Base-by-base conservation (phyloP, 2,888 invertebrate species). In the Agonopterix heracliana region DNA sequence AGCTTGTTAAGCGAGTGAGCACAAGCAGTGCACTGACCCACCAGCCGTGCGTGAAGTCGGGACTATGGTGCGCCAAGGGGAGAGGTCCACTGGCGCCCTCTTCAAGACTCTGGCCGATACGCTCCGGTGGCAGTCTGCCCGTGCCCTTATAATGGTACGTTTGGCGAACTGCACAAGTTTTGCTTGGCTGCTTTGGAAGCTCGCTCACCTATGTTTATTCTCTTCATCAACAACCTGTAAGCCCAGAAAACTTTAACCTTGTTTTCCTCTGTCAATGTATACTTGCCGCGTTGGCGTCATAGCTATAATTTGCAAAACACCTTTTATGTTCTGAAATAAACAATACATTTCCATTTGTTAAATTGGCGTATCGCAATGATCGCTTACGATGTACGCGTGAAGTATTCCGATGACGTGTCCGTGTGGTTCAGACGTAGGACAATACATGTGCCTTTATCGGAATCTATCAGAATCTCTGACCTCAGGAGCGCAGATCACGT, bases 11-110 rank as follows among this genome's bases (percentile, higher is more conserved):
- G 61, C 66, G 61, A 63, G 67, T 63, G 68, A 63, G 63, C 68
- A 26, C 26, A 26, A 67, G 60, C 69, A 65, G 85, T 81, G 80
- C 84, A 85, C 75, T 85, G 85, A 81, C 84, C 85, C 73, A 77
- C 48, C 79, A 78, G 74, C 79, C 71, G 82, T 76, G 84, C 86
- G 84, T 85, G 83, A 84, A 79, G 82, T 65, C 77, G 80, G 78
- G 74, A 79, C 75, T 66, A 87, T 88, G 87, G 83, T 84, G 67
- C 82, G 78, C 76, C 76, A 79, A 73, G 83, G 85, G 82, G 85
- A 85, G 74, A 77, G 68, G 66, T 76, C 83, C 68, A 75, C 74
- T 58, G 73, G 76, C 68, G 79, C 81, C 76, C 80, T 83, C 66
- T 71, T 86, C 68, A 79, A 81, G 76, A 77, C 82, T 72, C 73